These are phyloP conservation scores for Ammodytes marinus DNA, from an alignment of 2,113 vertebrate species.

Conservation along the genomic window DNA sequence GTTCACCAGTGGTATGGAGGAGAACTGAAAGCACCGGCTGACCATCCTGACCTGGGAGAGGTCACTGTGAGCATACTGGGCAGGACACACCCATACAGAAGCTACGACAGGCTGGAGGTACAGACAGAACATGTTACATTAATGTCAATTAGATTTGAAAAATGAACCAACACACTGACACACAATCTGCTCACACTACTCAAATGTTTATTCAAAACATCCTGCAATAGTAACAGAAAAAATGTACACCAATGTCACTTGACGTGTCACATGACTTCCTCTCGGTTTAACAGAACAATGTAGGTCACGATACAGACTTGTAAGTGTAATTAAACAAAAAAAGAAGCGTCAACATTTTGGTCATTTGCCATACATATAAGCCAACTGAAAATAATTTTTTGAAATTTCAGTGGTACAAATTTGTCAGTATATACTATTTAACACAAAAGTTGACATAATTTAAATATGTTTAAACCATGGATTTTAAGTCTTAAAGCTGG, in stretches of 20 bases:
- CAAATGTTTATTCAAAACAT: not conserved
- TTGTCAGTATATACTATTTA: no score
- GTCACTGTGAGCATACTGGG: constrained; percentile 9
- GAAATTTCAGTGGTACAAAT: no score
- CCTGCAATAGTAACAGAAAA: not conserved
- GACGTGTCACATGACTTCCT: not conserved
- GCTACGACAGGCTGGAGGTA: not conserved
- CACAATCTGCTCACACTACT: no score
- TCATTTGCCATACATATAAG: no score
- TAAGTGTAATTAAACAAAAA: not conserved
- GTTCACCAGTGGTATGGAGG: constrained; percentile 30
- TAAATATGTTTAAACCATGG: no score
- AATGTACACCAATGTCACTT: not conserved
- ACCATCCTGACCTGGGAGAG: constrained; percentile 23
- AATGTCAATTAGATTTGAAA: not conserved
- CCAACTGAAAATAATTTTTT: no score
- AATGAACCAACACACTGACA: not conserved
- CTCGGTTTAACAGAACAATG: not conserved
- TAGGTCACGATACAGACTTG: not conserved
- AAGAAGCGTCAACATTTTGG: no score
- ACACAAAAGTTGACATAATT: no score
- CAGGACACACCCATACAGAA: constrained; percentile 8
- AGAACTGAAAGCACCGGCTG: constrained; percentile 20
- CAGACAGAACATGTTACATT: not conserved
- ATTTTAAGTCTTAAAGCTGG: no score